Evolutionary conservation across 2,888 invertebrate species (phyloP).

Genomic region (Malthinus seriepunctatus): DNA sequence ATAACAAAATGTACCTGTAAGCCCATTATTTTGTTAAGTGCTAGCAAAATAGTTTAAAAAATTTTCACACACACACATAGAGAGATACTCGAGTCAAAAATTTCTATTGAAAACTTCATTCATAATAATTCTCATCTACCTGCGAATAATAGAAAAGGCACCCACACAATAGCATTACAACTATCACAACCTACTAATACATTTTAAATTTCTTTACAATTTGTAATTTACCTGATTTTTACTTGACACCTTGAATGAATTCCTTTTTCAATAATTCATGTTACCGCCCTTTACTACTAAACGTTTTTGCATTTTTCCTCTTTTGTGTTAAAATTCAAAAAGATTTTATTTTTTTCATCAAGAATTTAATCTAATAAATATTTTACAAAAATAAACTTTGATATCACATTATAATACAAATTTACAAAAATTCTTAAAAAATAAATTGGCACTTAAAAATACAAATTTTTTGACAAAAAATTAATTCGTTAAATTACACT

Average conservation of each 20-base stretch:
- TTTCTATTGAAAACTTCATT: conserved; percentile 12
- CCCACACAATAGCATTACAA: conserved; percentile 17
- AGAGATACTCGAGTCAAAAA: conserved; percentile 1
- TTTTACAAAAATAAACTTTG: conserved; percentile 19
- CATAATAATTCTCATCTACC: conserved; percentile 18
- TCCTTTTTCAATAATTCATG: conserved; percentile 1
- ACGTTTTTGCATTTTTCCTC: not conserved
- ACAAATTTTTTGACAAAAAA: conserved; percentile 1
- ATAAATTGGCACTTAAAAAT: not conserved
- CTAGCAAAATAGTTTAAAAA: not conserved
- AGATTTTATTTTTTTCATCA: not conserved
- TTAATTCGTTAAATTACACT: not conserved
- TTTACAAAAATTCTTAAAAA: conserved; percentile 1
- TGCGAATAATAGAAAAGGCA: conserved; percentile 10
- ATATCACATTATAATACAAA: conserved; percentile 16
- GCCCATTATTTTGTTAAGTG: not conserved
- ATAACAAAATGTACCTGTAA: conserved; percentile 1
- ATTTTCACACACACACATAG: not conserved
- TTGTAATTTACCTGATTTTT: conserved; percentile 27
- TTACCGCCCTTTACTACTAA: conserved; percentile 15
- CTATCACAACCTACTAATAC: conserved; percentile 16
- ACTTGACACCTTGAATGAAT: conserved; percentile 21
- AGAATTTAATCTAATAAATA: not conserved
- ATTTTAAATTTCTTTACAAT: conserved; percentile 25
- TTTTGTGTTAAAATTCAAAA: conserved; percentile 1